Conservation (phyloP, 2,888 invertebrate genomes). For the Euclidia mi region DNA sequence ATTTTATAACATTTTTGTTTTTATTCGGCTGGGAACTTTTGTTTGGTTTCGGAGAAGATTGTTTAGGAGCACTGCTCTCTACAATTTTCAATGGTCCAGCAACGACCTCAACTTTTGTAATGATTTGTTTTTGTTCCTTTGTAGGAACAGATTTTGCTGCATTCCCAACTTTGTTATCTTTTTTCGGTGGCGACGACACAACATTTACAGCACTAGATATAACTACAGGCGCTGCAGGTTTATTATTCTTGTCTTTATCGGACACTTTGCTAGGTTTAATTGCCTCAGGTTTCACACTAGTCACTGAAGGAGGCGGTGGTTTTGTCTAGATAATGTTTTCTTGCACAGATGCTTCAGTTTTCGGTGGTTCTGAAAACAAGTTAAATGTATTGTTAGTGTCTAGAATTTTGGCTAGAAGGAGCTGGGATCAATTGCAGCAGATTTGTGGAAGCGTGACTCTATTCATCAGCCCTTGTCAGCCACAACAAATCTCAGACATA, state of each 20-base stretch:
- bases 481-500: too few species aligned
- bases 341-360: constrained; percentile 80
- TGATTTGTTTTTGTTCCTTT: constrained; percentile 84
- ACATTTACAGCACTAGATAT: constrained; percentile 82
- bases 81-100: constrained; percentile 86
- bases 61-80: constrained; percentile 75
- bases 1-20: constrained; percentile 76
- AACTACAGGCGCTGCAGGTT: constrained; percentile 73
- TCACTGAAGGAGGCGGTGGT: constrained; percentile 79
- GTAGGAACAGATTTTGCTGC: constrained; percentile 84
- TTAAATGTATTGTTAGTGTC: background rate
- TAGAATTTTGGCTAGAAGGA: too few species aligned
- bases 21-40: constrained; percentile 70
- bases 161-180: constrained; percentile 79
- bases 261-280: constrained; percentile 85
- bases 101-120: constrained; percentile 90
- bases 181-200: constrained; percentile 81
- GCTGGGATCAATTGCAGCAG: too few species aligned
- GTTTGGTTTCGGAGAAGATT: constrained; percentile 66
- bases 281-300: constrained; percentile 79
- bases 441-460: too few species aligned
- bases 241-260: constrained; percentile 79
- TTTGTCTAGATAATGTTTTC: constrained; percentile 87
- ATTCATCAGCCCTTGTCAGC: too few species aligned
- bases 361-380: constrained; percentile 79